Conservation (phyloP, 1,140 invertebrate species). For the Zaprionus gabonicus region DNA sequence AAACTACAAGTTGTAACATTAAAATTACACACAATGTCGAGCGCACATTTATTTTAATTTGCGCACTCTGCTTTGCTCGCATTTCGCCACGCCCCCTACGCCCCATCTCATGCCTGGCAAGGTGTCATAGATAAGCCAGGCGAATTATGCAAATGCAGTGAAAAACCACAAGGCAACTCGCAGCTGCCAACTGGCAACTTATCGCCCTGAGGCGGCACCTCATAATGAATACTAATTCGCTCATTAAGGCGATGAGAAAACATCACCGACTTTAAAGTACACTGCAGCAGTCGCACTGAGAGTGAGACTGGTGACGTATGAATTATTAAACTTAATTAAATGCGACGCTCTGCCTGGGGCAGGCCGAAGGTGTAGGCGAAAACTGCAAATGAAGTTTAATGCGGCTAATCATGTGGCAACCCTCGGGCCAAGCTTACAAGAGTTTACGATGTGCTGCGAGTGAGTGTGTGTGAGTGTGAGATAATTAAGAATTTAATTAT, state of each 20-base stretch:
- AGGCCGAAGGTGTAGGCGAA: conserved; percentile 6
- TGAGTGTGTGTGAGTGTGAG: conserved; percentile 32
- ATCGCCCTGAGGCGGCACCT: conserved; percentile 58
- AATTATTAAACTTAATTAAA: conserved; percentile 83
- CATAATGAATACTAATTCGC: conserved; percentile 81
- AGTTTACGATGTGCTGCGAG: conserved; percentile 8
- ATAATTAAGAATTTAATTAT: conserved; percentile 85
- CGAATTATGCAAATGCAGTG: conserved; percentile 64
- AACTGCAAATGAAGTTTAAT: conserved; percentile 62
- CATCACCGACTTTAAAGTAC: conserved; percentile 39
- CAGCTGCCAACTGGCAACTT: conserved; percentile 2
- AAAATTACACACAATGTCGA: conserved; percentile 53
- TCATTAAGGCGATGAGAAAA: conserved; percentile 70
- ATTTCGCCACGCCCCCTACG: conserved; percentile 50
- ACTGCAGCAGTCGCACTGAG: not conserved
- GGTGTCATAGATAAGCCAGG: conserved; percentile 37
- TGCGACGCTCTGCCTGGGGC: conserved; percentile 22
- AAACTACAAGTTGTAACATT: conserved; percentile 48
- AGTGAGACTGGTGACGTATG: conserved; percentile 39
- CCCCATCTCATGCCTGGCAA: not conserved
- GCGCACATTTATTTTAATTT: conserved; percentile 77
- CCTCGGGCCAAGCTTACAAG: conserved; percentile 15
- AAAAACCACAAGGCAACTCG: conserved; percentile 18
- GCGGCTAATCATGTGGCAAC: conserved; percentile 47
- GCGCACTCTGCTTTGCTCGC: conserved; percentile 59